Evolutionary conservation across 2,797 vertebrate species (phyloP).

Genomic region (Periparus ater): DNA sequence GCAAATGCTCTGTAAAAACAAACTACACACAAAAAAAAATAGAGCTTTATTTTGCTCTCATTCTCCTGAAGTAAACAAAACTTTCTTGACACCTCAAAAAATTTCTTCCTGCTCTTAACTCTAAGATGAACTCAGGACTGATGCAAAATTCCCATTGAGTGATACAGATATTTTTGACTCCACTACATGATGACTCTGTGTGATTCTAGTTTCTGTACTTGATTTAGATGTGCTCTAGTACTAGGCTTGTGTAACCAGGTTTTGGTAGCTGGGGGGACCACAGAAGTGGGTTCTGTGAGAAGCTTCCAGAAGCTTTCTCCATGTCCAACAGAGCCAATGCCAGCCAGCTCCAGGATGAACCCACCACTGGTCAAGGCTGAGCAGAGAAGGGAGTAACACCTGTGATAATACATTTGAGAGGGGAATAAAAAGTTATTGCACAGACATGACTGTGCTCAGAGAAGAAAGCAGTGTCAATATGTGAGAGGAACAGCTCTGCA

Average conservation of each 20-base stretch:
- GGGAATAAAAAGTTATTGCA: neutral
- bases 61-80: neutral
- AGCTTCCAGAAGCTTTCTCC: neutral
- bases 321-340: neutral
- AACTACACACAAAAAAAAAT: neutral
- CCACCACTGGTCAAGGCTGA: neutral
- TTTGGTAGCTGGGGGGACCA: neutral
- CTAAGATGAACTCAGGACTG: neutral
- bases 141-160: neutral
- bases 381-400: neutral
- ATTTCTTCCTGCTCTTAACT: neutral
- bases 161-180: neutral
- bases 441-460: neutral
- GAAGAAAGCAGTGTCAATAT: neutral
- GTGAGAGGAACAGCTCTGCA: neutral
- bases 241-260: neutral
- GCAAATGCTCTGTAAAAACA: neutral
- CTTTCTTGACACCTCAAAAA: neutral
- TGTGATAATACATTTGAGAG: neutral
- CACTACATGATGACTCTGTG: neutral
- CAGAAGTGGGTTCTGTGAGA: neutral
- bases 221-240: neutral
- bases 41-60: neutral
- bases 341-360: neutral
- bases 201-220: neutral